phyloP scores from a whole-genome alignment of 2,888 invertebrate species.

The Aporophyla nigra region DNA sequence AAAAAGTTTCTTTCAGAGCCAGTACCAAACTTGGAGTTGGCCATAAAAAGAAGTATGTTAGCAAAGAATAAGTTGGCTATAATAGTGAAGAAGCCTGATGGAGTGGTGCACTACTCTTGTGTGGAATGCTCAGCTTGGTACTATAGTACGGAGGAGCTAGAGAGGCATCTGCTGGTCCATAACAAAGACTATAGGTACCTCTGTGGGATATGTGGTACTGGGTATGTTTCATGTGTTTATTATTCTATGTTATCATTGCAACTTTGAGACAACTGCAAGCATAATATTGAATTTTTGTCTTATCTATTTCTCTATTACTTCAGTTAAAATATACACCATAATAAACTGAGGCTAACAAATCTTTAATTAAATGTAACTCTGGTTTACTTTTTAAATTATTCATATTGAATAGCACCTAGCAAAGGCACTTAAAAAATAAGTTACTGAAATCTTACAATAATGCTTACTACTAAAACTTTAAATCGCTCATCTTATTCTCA shows the following conservation, averaged over 20 bases:
- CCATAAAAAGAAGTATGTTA: slow-evolving; percentile 83
- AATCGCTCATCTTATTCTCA: neutral
- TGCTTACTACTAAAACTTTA: neutral
- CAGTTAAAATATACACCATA: too few species aligned
- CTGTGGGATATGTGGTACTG: slow-evolving; percentile 94
- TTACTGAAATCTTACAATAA: neutral
- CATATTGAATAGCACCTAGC: too few species aligned
- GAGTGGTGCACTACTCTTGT: slow-evolving; percentile 93
- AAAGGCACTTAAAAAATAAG: too few species aligned
- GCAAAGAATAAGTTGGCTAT: slow-evolving; percentile 94
- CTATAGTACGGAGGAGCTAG: slow-evolving; percentile 93
- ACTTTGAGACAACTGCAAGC: too few species aligned
- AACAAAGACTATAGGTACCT: slow-evolving; percentile 94
- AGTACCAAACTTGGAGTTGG: slow-evolving; percentile 73
- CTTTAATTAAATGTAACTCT: too few species aligned
- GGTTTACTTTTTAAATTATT: too few species aligned
- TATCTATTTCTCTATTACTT: too few species aligned
- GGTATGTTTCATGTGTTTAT: slow-evolving; percentile 75
- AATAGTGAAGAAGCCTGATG: slow-evolving; percentile 93
- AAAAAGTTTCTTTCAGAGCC: slow-evolving; percentile 56
- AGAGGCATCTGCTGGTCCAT: slow-evolving; percentile 94
- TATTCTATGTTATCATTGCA: too few species aligned
- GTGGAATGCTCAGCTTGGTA: slow-evolving; percentile 95
- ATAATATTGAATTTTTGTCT: too few species aligned
- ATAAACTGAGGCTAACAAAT: too few species aligned